Evolutionary conservation across 2,797 vertebrate genomes (phyloP).

Genomic region (Paedocypris micromegethes): DNA sequence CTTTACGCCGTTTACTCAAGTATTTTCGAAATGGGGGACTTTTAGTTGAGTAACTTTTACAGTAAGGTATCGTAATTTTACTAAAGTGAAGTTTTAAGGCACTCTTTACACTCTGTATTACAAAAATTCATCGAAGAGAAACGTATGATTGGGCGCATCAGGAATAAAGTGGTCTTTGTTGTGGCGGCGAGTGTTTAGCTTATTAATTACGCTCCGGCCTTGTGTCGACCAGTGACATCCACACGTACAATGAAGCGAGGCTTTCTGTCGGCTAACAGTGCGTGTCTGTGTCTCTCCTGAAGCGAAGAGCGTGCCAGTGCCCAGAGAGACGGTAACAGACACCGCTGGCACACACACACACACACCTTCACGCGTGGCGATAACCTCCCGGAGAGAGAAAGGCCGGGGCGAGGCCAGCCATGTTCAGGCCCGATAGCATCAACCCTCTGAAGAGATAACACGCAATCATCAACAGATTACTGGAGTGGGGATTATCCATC

Average conservation of each 20-base stretch:
- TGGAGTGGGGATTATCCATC: too few species aligned
- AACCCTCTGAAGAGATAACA: too few species aligned
- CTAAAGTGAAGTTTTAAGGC: too few species aligned
- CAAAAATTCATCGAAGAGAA: too few species aligned
- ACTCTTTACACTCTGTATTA: too few species aligned
- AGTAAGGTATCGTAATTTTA: too few species aligned
- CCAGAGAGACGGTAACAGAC: constrained; percentile 38
- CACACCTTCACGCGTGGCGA: constrained; percentile 19
- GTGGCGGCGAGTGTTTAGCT: constrained; percentile 14
- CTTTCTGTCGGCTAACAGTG: constrained; percentile 28
- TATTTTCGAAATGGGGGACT: too few species aligned
- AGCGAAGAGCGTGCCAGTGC: constrained; percentile 16
- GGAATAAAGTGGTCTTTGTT: constrained; percentile 4
- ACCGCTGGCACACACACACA: constrained; percentile 25
- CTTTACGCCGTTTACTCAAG: too few species aligned
- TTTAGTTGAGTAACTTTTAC: too few species aligned
- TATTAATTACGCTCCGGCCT: constrained; percentile 19
- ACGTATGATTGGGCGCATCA: not conserved
- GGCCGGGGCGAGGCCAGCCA: not conserved
- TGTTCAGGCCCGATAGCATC: constrained; percentile 21
- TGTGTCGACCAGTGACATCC: constrained; percentile 19
- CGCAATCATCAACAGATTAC: too few species aligned
- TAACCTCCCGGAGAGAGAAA: constrained; percentile 18
- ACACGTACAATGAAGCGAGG: constrained; percentile 17
- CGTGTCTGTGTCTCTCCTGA: constrained; percentile 15